phyloP scores from a whole-genome alignment of 1,140 invertebrate species.

The Kradibia gibbosae region DNA sequence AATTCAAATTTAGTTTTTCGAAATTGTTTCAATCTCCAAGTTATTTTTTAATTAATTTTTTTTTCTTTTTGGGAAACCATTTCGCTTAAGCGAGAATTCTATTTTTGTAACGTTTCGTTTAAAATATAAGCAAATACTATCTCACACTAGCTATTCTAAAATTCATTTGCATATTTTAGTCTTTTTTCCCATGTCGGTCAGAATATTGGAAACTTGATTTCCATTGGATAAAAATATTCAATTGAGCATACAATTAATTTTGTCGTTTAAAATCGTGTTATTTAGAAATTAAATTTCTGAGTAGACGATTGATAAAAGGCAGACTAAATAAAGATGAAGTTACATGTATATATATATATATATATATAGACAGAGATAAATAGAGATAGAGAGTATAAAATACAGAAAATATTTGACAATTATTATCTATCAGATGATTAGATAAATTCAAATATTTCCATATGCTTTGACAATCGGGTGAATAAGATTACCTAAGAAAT shows the following conservation, averaged over 20 bases:
- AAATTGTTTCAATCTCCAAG: too few relatives aligned
- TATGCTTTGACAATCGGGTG: too few relatives aligned
- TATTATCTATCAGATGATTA: slow-evolving; percentile 10
- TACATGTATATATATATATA: too few relatives aligned
- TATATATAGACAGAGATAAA: too few relatives aligned
- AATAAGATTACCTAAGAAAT: too few relatives aligned
- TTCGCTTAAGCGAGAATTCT: not conserved
- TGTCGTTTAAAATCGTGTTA: slow-evolving; percentile 4
- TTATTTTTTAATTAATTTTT: too few relatives aligned
- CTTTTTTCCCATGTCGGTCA: not conserved
- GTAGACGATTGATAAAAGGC: not conserved
- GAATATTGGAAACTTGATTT: slow-evolving; percentile 41
- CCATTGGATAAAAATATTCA: slow-evolving; percentile 39
- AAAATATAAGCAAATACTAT: not conserved
- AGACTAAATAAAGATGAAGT: not conserved
- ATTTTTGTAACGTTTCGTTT: slow-evolving; percentile 13
- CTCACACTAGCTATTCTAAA: not conserved
- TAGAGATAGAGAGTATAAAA: too few relatives aligned
- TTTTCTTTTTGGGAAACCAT: too few relatives aligned
- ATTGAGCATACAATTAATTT: not conserved
- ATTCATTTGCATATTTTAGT: not conserved
- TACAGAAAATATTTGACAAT: not conserved
- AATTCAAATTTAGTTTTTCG: too few relatives aligned
- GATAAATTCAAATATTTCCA: slow-evolving; percentile 10
- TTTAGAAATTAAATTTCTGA: slow-evolving; percentile 31